Evolutionary conservation across 1,140 invertebrate genomes (phyloP), one percentile per base, ranked within the genome.

Genomic region (Branchinecta lynchi): DNA sequence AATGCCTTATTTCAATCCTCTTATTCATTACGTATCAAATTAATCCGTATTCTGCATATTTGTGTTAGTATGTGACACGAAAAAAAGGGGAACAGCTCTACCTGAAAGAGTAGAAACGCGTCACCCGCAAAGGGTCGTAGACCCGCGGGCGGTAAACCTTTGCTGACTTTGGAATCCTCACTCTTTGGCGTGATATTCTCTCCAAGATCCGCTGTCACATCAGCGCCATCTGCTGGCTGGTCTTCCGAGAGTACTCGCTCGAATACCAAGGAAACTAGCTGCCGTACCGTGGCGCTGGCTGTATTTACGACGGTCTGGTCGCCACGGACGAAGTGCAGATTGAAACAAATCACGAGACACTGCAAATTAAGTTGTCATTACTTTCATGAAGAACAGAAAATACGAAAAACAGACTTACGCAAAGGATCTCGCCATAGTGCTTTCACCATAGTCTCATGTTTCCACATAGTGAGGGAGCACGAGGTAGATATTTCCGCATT

Each of bases 251-350:
- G 82, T 15, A 96, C 93, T 70, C 96, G 81, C 78, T 99, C 96
- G 83, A 98, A 98, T 0, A 99, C 93, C 65, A 93, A 81, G 65
- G 92, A 92, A n/a, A 98, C 93, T 65, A 98, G 80, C 77, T 99
- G 96, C 66, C 96, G 81, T 7, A 98, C 92, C 43, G 95, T 97
- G 10, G 96, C 96, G 43, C 93, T 93, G 5, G 96, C 95, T 65
- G 95, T 96, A 77, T 98, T 98, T 44, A 93, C 92, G 65, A 93
- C 95, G 69, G 90, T 93, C 32, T 87, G 85, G 82, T 98, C 89
- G 9, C 46, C 46, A 82, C 96, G 92, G 8, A 90, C 87, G 76
- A 94, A 93, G 78, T 98, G 93, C 72, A 98, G 84, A 8, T 93
- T 86, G 78, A 98, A 95, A 80, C 95, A 97, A 70, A 98, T 80